Base-by-base conservation (phyloP, 2,888 invertebrate species). In the Cryptocephalus primarius region DNA sequence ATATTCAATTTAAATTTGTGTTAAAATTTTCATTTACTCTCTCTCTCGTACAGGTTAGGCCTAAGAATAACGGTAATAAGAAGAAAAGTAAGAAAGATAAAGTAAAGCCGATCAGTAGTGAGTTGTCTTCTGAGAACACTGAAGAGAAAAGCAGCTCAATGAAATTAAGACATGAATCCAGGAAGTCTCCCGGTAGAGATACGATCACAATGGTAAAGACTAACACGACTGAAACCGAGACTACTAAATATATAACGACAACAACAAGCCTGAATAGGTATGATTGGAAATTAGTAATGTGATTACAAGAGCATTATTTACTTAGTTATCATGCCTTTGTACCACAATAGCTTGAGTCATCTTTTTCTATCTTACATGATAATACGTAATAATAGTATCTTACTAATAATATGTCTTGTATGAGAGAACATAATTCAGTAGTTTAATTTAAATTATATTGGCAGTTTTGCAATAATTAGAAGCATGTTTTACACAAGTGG, bases 181-280 rank as follows among this genome's bases (percentile, higher is more conserved):
- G 42, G 13, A 60, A 57, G 48, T 54, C 58, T 34, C 57, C 58
- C 8, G 52, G 57, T 11, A 59, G 58, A 47, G 60, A 61, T 36
- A 51, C 50, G 12, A 48, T 54, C 8, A 59, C 58, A 8, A 60
- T 54, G 22, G 52, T 62, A 12, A 63, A 56, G 45, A 60, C 63
- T 8, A 53, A 55, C 11, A 64, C 62, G 33, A 64, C 63, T 8
- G 61, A 65, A 44, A 59, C 60, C 32, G 66, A 66, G 43, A 61
- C 60, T n/a, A 63, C 62, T 10, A 65, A 61, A 48, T 56, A 61
- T 42, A 59, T 63, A 6, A 65, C 64, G 2, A 66, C 67, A 2
- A 64, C 64, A 10, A 65, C 65, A 1, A 66, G 61, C 48, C 55
- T 66, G 46, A 67, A 69, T 53, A 55, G 64, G 51, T 60, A 43